Percentiles rank a stretch among this genome's conserved stretches.
Evolutionary conservation across 1,140 invertebrate genomes (phyloP).

Genomic region (Andrena cerasifolii): DNA sequence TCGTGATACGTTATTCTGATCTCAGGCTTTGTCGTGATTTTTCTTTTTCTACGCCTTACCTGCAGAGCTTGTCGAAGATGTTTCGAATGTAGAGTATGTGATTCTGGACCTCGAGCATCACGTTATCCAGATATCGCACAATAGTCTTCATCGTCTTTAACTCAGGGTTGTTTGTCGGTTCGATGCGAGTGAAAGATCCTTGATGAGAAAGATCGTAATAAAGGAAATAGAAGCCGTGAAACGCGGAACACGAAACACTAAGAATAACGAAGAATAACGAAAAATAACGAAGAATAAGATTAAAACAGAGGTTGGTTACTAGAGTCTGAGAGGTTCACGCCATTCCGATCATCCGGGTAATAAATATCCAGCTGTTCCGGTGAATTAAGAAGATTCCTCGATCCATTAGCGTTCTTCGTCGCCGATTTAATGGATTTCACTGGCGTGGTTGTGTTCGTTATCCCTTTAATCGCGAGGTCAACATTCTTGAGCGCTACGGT

Average conservation of each 20-base stretch:
- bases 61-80: constrained; percentile 59
- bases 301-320: neutral
- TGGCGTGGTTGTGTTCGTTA: neutral
- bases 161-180: neutral
- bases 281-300: neutral
- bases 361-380: constrained; percentile 14
- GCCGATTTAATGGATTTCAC: neutral
- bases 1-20: too few species aligned
- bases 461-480: constrained; percentile 12
- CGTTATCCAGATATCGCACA: constrained; percentile 15
- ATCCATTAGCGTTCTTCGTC: neutral
- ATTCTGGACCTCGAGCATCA: constrained; percentile 42
- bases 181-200: neutral
- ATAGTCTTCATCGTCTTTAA: neutral
- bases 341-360: neutral
- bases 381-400: constrained; percentile 9
- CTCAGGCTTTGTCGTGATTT: too few species aligned
- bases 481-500: neutral
- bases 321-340: neutral
- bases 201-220: too few species aligned
- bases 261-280: too few species aligned
- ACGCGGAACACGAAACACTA: too few species aligned
- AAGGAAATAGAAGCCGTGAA: too few species aligned
- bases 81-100: constrained; percentile 46
- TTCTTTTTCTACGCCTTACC: constrained; percentile 25